phyloP scores from a whole-genome alignment of 2,797 vertebrate species.

The Chromobotia macracanthus region DNA sequence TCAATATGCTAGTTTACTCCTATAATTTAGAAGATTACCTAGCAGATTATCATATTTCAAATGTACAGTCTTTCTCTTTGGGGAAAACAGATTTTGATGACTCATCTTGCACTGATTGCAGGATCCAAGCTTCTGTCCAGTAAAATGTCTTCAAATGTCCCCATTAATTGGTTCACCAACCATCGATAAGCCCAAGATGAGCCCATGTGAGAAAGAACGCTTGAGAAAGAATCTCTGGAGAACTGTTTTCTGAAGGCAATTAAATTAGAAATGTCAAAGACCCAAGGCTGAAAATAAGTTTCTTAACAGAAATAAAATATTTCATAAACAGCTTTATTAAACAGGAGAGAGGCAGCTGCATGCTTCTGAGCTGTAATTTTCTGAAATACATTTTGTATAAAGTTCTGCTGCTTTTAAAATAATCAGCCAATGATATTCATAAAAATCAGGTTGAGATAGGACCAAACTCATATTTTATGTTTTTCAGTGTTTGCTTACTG shows the following conservation, averaged over 20 bases:
- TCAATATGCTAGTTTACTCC: not conserved
- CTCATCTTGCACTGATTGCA: too few relatives aligned
- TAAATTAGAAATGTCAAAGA: conserved; percentile 13
- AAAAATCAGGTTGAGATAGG: conserved; percentile 70
- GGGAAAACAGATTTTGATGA: too few relatives aligned
- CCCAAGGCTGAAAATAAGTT: conserved; percentile 20
- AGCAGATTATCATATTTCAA: not conserved
- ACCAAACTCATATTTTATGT: conserved; percentile 69
- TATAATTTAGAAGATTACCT: not conserved
- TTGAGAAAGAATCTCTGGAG: conserved; percentile 12
- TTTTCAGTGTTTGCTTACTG: conserved; percentile 38
- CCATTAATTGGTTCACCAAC: too few relatives aligned
- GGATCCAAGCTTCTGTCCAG: too few relatives aligned
- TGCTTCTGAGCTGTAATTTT: not conserved
- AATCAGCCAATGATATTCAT: conserved; percentile 17
- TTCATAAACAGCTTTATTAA: not conserved
- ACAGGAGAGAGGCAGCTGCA: conserved; percentile 5
- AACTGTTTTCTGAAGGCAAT: conserved; percentile 22
- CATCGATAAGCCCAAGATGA: not conserved
- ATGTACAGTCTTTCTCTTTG: not conserved
- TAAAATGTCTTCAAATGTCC: not conserved
- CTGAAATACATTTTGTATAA: conserved; percentile 10
- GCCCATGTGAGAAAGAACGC: conserved; percentile 15
- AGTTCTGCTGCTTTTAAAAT: conserved; percentile 51
- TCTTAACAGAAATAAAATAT: conserved; percentile 8